Evolutionary conservation across 2,888 invertebrate genomes (phyloP), one percentile per base, ranked within the genome.

Genomic region (Nasonia oneida): DNA sequence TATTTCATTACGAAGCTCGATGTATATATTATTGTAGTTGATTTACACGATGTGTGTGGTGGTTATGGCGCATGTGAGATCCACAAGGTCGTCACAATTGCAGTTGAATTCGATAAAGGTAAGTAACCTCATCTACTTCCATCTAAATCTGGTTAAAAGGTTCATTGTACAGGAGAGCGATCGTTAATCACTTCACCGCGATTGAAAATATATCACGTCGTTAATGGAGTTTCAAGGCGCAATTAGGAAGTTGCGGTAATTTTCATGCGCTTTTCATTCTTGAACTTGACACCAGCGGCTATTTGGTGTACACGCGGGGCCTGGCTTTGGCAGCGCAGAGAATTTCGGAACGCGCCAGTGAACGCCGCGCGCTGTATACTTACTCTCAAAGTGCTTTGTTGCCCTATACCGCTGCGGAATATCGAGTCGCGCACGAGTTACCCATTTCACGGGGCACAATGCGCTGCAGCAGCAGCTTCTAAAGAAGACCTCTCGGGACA

Each of bases 351-450:
- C 71, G 42, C 50, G 50, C 23, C 23, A 29, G 8, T n/a, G 29
- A 18, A 3, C 57, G 42, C 23, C 61, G n/a, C 1, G 29, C 29
- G 29, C 37, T 37, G 37, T 37, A 29, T 29, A 29, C 29, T 29
- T 29, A 37, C 53, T 80, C 47, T 84, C 67, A 84, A 84, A 80
- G 74, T 79, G 64, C 79, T 84, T 67, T 79, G 33, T n/a, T 12
- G 53, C 70, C 37, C 47, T 83, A 29, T 29, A 79, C 73, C 57
- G 47, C 29, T n/a, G n/a, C 23, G 5, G 70, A 57, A 70, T 50
- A 78, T 33, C n/a, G 71, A 3, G 39, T n/a, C 39, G 39, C 29
- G 18, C 47, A 71, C 33, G 15, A 33, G 80, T 50, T 71, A 53
- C 70, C 57, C 78, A 61, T 71, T 71, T 57, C 50, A 39, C 10